Percentiles rank a stretch among this genome's conserved stretches.
These are phyloP conservation scores for Galago senegalensis DNA, from an alignment of 2,797 vertebrate species.

Conservation along the genomic window DNA sequence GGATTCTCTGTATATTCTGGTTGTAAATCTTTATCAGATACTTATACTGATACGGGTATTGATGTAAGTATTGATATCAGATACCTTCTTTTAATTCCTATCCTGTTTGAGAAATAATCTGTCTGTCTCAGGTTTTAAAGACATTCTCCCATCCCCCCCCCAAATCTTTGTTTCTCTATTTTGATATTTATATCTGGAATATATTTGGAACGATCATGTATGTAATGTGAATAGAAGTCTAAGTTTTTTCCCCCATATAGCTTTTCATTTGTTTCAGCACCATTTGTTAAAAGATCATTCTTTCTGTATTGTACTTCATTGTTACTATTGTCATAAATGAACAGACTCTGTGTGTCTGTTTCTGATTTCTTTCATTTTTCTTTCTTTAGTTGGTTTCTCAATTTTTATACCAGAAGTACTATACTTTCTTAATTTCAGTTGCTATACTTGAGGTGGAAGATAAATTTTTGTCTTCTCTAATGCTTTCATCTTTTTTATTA, in stretches of 20 bases:
- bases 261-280: not conserved
- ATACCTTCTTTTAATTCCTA: not conserved
- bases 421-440: not conserved
- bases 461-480: not conserved
- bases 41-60: not conserved
- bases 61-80: not conserved
- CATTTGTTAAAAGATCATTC: not conserved
- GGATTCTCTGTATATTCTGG: not conserved
- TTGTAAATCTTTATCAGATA: not conserved
- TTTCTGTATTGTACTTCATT: not conserved
- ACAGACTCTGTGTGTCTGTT: not conserved
- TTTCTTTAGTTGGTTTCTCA: not conserved
- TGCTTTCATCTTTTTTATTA: not conserved
- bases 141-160: not conserved
- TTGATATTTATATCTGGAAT: not conserved
- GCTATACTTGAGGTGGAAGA: not conserved
- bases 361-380: not conserved
- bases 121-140: not conserved
- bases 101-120: constrained; percentile 27
- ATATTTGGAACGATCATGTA: not conserved
- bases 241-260: not conserved
- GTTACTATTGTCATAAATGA: not conserved
- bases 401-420: not conserved
- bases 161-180: not conserved
- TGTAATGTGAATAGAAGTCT: not conserved